Percentiles rank a stretch among this genome's conserved stretches.
Conservation (phyloP, 2,113 vertebrate species). For the Cheirogaleus medius region DNA sequence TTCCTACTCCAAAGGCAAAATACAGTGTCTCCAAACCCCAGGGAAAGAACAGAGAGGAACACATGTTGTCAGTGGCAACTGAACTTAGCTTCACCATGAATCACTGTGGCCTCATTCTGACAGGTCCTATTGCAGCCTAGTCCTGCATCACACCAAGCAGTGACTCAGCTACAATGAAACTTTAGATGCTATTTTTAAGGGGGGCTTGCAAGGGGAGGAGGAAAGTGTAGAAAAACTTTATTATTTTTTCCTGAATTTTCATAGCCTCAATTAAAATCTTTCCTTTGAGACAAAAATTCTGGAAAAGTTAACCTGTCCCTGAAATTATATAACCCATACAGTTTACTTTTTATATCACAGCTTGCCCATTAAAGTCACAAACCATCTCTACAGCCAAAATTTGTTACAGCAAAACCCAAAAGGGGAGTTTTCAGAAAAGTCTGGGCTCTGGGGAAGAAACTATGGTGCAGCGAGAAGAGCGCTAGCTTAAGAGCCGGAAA, state of each 20-base stretch:
- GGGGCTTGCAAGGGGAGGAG: fast-evolving
- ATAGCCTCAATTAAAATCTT: slow-evolving; percentile 39
- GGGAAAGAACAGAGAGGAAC: background rate
- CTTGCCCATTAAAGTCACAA: slow-evolving; percentile 26
- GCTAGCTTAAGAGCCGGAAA: no score
- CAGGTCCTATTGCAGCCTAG: background rate
- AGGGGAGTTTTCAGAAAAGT: slow-evolving; percentile 29
- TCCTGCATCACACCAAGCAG: background rate
- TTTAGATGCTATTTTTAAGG: slow-evolving; percentile 31
- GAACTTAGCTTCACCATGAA: background rate
- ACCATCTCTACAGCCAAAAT: background rate
- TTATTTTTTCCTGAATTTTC: slow-evolving; percentile 31
- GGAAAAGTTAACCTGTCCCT: background rate
- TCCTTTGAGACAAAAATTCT: slow-evolving; percentile 49
- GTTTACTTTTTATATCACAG: background rate
- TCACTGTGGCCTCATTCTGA: slow-evolving; percentile 57
- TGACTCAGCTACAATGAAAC: background rate
- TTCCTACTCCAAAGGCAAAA: slow-evolving; percentile 34
- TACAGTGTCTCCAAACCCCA: background rate
- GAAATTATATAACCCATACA: slow-evolving; percentile 26
- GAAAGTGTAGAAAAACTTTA: background rate
- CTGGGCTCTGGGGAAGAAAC: background rate
- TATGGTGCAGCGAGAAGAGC: background rate
- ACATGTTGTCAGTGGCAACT: background rate
- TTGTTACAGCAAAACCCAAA: background rate